These are phyloP conservation scores for Anableps anableps DNA, from an alignment of 2,797 vertebrate genomes.

Conservation along the genomic window DNA sequence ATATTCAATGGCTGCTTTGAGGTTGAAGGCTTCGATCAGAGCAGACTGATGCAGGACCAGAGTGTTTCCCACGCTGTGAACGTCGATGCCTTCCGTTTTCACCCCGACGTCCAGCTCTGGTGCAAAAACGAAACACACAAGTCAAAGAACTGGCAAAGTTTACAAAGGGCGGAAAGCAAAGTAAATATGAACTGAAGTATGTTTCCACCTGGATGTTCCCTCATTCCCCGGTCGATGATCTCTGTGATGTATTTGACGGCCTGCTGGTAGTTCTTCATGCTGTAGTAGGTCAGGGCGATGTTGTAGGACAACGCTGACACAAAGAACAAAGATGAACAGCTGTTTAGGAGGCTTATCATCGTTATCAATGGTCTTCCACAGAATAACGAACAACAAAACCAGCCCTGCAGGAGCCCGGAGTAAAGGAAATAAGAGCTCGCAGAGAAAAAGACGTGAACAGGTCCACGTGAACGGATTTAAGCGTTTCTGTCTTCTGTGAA, in stretches of 20 bases:
- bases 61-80: conserved; percentile 96
- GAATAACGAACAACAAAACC: neutral
- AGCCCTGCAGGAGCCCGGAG: no score
- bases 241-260: conserved; percentile 89
- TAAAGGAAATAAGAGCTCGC: no score
- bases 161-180: neutral
- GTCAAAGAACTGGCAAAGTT: neutral
- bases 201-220: conserved; percentile 89
- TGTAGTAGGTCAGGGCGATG: conserved; percentile 90
- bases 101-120: conserved; percentile 93
- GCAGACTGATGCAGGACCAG: conserved; percentile 91
- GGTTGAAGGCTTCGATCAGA: conserved; percentile 95
- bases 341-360: neutral
- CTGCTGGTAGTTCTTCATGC: conserved; percentile 84
- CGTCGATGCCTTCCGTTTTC: conserved; percentile 92
- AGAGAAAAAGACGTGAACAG: no score
- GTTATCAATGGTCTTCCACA: neutral
- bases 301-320: conserved; percentile 90
- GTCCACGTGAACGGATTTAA: no score
- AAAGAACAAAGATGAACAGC: neutral
- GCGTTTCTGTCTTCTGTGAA: no score
- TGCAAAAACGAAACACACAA: accelerated
- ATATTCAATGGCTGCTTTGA: conserved; percentile 95
- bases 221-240: conserved; percentile 90
- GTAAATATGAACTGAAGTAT: accelerated